Base-by-base conservation (phyloP, 2,888 invertebrate genomes). In the Epiblema foenella region DNA sequence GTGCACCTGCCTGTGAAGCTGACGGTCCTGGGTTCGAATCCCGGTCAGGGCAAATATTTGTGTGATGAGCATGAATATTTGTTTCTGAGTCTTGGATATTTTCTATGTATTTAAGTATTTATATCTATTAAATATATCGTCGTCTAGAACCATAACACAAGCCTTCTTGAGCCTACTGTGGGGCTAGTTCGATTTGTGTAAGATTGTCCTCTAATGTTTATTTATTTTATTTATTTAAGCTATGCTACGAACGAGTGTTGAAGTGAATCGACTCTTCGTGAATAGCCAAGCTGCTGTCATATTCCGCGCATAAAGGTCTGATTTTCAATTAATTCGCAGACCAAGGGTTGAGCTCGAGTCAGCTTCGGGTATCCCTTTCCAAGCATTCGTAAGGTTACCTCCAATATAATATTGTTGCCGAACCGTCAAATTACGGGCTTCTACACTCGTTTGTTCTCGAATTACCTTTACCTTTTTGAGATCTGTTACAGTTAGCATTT, bases 321-420 rank as follows among this genome's bases (percentile, higher is more conserved):
- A 69, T 63, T 57, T 51, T 17, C 37, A 57, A 24, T 69, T 63
- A 57, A 63, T 69, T 49, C 15, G 20, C 60, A 46, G 37, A 39
- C n/a, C 62, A 33, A 18, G n/a, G 20, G 29, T 56, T 49, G 17
- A 12, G 52, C 63, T 49, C n/a, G 37, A 12, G 18, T 37, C 49
- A 51, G 65, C 51, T n/a, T 51, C 42, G 46, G 29, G 39, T 52
- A 46, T 20, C 68, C 68, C 33, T 42, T 12, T 3, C 17, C 20
- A n/a, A 20, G 49, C 62, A 56, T 12, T 56, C 18, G 42, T 62
- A 57, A 24, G 63, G 69, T 24, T 57, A 37, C 59, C 49, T 51
- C 18, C 17, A 17, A 8, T 29, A 29, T 12, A 49, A 29, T 51
- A 52, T 52, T 33, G 33, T 62, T 59, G 20, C 59, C 5, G 20